Percentiles rank a stretch among this genome's conserved stretches.
Evolutionary conservation across 2,888 invertebrate genomes (phyloP).

Genomic region (Linnaemya vulpina): DNA sequence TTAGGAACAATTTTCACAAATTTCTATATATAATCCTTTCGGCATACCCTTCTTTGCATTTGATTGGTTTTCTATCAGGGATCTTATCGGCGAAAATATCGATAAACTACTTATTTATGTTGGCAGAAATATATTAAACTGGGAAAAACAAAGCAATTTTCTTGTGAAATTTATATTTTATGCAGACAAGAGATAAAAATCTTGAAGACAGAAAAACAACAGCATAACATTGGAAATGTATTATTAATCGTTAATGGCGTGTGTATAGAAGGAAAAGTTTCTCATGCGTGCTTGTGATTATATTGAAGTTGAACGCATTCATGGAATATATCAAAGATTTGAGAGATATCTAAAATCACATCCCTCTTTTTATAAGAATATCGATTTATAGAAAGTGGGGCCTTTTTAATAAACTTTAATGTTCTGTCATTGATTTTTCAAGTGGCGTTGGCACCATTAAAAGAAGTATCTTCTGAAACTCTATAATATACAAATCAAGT

Average conservation of each 20-base stretch:
- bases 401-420: too few species aligned
- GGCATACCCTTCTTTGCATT: constrained; percentile 57
- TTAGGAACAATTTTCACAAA: constrained; percentile 26
- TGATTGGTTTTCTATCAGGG: constrained; percentile 65
- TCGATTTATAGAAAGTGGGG: too few species aligned
- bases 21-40: constrained; percentile 48
- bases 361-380: too few species aligned
- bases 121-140: constrained; percentile 6
- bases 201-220: background rate
- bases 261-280: background rate
- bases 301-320: background rate
- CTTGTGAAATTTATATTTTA: constrained; percentile 47
- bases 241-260: constrained; percentile 40
- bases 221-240: constrained; percentile 1
- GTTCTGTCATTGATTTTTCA: too few species aligned
- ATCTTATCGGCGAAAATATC: constrained; percentile 57
- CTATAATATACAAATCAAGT: too few species aligned
- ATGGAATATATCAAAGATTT: too few species aligned
- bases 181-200: constrained; percentile 8
- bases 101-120: constrained; percentile 51
- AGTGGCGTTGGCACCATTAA: too few species aligned
- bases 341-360: too few species aligned
- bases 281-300: background rate
- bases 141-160: constrained; percentile 49
- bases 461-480: too few species aligned